A percentile compares a stretch with the other conserved stretches of the same genome.
These are phyloP conservation scores for Leucopsar rothschildi DNA, from an alignment of 2,113 vertebrate species.

Conservation along the genomic window DNA sequence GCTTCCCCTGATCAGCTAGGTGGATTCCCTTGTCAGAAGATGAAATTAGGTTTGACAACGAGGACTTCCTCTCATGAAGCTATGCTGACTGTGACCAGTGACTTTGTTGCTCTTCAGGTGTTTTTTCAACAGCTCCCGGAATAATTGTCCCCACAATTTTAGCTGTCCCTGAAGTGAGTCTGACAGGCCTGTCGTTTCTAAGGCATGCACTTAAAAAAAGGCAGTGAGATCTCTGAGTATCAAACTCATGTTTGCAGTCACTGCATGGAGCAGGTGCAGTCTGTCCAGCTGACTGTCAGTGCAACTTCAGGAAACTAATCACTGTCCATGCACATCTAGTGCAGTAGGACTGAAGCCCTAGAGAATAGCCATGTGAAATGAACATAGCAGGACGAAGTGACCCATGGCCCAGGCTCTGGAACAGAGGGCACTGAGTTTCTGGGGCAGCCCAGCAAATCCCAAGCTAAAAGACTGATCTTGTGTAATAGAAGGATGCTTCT, in stretches of 20 bases:
- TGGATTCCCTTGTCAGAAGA: not conserved
- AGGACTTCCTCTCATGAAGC: not conserved
- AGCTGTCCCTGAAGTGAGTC: not conserved
- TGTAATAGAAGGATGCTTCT: not conserved
- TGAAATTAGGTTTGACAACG: not conserved
- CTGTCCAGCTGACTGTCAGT: not conserved
- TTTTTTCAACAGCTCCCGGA: not conserved
- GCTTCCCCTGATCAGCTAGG: not conserved
- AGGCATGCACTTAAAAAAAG: not conserved
- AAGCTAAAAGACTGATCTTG: not conserved
- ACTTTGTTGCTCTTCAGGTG: not conserved
- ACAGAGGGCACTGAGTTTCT: not conserved
- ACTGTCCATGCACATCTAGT: not conserved
- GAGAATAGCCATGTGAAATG: not conserved
- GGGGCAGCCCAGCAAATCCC: not conserved
- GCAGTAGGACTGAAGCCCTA: not conserved
- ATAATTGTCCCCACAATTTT: not conserved
- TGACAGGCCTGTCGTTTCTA: not conserved
- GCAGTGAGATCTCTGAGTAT: not conserved
- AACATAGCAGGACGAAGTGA: not conserved
- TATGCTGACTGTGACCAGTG: not conserved
- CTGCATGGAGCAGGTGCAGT: not conserved
- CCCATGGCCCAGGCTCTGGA: not conserved
- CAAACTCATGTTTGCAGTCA: not conserved
- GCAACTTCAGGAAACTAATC: not conserved